Conservation (phyloP, 2,113 vertebrate species). For the Vireo altiloquus region DNA sequence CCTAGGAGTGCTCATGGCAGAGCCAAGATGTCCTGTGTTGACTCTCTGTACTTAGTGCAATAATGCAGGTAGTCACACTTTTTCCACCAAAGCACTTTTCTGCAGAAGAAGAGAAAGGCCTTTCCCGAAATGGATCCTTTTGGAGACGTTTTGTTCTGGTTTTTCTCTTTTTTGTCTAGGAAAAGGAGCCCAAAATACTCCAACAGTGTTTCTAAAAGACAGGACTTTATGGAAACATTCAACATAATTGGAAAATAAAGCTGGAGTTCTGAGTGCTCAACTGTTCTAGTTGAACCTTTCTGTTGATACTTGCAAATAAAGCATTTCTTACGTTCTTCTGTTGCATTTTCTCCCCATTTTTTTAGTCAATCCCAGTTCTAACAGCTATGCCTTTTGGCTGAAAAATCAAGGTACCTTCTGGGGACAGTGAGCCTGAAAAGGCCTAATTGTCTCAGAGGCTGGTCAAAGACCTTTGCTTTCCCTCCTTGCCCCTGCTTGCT, state of each 20-base stretch:
- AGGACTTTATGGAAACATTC: not conserved
- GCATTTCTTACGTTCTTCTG: not conserved
- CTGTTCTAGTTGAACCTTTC: not conserved
- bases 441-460: not conserved
- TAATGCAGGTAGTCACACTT: not conserved
- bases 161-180: not conserved
- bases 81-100: not conserved
- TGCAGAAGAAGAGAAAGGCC: not conserved
- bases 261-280: not conserved
- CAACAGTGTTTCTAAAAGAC: not conserved
- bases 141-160: not conserved
- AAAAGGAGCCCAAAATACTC: not conserved
- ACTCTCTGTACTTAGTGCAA: not conserved
- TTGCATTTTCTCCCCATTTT: not conserved
- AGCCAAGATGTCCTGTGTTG: not conserved
- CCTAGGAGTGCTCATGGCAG: not conserved
- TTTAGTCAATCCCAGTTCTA: not conserved
- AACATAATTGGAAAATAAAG: not conserved
- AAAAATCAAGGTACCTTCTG: not conserved
- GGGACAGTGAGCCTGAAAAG: not conserved
- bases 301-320: not conserved
- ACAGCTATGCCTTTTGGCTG: not conserved
- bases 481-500: not conserved
- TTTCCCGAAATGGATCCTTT: not conserved
- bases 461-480: not conserved